Conservation (phyloP, 1,140 invertebrate species). For the Uloborus diversus region DNA sequence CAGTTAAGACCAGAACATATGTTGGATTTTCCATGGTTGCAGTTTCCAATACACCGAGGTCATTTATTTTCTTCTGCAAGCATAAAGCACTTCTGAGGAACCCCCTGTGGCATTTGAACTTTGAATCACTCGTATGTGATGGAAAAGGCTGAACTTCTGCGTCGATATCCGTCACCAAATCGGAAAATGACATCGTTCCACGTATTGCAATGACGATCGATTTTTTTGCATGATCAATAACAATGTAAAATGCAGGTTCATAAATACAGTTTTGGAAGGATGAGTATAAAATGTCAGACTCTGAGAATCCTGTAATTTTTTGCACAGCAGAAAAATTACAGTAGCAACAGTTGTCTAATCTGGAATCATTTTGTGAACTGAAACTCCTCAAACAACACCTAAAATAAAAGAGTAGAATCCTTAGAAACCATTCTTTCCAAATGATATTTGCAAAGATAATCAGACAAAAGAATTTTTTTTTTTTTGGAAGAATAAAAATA, state of each 20-base stretch:
- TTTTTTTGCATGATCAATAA: slow-evolving; percentile 81
- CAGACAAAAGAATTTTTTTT: no score
- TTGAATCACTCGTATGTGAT: slow-evolving; percentile 79
- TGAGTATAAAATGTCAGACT: slow-evolving; percentile 84
- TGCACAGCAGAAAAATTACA: slow-evolving; percentile 86
- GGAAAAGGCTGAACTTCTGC: slow-evolving; percentile 70
- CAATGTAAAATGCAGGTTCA: slow-evolving; percentile 88
- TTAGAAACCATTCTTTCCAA: no score
- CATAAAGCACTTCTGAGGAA: slow-evolving; percentile 85
- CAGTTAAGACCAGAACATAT: slow-evolving; percentile 73
- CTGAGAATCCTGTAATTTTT: slow-evolving; percentile 75
- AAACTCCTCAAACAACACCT: slow-evolving; percentile 60
- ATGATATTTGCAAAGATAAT: no score
- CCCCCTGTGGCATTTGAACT: slow-evolving; percentile 75
- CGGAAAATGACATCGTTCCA: slow-evolving; percentile 85
- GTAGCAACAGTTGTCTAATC: slow-evolving; percentile 88
- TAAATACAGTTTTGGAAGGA: slow-evolving; percentile 81
- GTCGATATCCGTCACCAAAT: slow-evolving; percentile 87
- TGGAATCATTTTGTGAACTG: slow-evolving; percentile 73
- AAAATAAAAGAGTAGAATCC: slow-evolving; percentile 59
- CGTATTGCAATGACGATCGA: slow-evolving; percentile 85
- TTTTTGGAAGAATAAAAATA: no score
- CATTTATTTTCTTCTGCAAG: slow-evolving; percentile 77
- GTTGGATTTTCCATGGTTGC: slow-evolving; percentile 75
- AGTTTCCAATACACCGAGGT: slow-evolving; percentile 74